Conservation (phyloP, 1,140 invertebrate genomes). For the Diorhabda carinulata region DNA sequence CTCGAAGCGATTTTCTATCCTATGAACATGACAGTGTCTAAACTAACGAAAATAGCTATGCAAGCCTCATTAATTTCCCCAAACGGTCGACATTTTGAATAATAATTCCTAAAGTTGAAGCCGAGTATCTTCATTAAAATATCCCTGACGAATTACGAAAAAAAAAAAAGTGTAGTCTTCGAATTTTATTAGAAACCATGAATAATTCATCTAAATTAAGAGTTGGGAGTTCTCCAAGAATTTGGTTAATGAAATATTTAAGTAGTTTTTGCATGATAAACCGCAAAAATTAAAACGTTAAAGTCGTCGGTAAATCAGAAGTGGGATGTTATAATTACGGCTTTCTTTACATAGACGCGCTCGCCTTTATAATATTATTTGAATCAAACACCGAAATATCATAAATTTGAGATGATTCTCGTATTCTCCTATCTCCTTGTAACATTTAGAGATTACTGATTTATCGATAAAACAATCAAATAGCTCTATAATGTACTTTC, state of each 20-base stretch:
- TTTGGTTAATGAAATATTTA: constrained; percentile 35
- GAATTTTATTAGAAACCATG: constrained; percentile 28
- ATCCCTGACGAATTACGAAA: constrained; percentile 18
- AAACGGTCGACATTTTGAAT: constrained; percentile 5
- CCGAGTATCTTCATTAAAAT: constrained; percentile 26
- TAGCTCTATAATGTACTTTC: constrained; percentile 11
- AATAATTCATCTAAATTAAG: constrained; percentile 34
- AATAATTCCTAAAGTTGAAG: not conserved
- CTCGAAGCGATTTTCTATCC: too few relatives aligned
- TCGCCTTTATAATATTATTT: not conserved
- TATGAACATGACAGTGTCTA: too few relatives aligned
- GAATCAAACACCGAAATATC: not conserved
- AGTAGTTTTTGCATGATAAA: constrained; percentile 28
- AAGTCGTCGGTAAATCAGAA: constrained; percentile 20
- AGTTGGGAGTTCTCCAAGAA: constrained; percentile 28
- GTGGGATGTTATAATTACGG: not conserved
- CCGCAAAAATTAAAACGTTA: constrained; percentile 27
- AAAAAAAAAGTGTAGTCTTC: constrained; percentile 25
- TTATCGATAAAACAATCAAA: constrained; percentile 17
- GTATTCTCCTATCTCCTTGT: not conserved
- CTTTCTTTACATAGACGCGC: not conserved
- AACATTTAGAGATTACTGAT: constrained; percentile 4
- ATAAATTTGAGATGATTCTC: not conserved
- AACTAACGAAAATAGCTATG: not conserved
- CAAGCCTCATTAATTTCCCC: constrained; percentile 3